Conservation (phyloP, 1,140 invertebrate genomes). For the Dendrolimus punctatus region DNA sequence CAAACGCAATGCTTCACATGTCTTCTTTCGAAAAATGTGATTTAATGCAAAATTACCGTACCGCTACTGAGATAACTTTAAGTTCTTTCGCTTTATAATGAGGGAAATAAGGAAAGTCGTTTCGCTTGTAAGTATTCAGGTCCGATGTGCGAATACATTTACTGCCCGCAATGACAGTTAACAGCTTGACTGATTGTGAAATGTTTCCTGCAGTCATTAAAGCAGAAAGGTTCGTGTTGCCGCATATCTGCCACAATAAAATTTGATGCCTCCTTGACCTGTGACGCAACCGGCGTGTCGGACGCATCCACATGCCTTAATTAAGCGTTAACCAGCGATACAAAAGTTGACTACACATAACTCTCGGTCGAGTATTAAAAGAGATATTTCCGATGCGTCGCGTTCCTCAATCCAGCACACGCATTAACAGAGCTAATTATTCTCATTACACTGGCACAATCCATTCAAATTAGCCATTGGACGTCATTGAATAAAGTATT, state of each 20-base stretch:
- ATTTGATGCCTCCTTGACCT: conserved; percentile 11
- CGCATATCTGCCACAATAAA: neutral
- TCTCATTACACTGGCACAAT: conserved; percentile 61
- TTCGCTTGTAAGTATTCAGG: conserved; percentile 28
- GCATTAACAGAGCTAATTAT: conserved; percentile 62
- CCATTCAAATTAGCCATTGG: conserved; percentile 68
- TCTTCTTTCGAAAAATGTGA: neutral
- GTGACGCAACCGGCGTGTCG: conserved; percentile 22
- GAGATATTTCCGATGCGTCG: conserved; percentile 25
- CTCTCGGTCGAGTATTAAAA: conserved; percentile 21
- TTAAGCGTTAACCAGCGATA: conserved; percentile 38
- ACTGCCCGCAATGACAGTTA: conserved; percentile 22
- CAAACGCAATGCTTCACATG: no score
- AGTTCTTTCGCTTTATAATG: conserved; percentile 32
- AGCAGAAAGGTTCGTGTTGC: conserved; percentile 1
- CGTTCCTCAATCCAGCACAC: conserved; percentile 10
- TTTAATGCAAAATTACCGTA: conserved; percentile 21
- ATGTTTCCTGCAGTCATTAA: conserved; percentile 19
- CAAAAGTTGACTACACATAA: conserved; percentile 36
- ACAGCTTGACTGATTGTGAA: conserved; percentile 27
- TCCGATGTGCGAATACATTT: conserved; percentile 35
- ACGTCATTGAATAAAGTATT: conserved; percentile 64
- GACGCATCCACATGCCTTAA: conserved; percentile 25
- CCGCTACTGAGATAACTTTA: conserved; percentile 21
- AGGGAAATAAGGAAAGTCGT: conserved; percentile 33